Evolutionary conservation across 2,113 vertebrate species (phyloP).

Genomic region (Esox niger): DNA sequence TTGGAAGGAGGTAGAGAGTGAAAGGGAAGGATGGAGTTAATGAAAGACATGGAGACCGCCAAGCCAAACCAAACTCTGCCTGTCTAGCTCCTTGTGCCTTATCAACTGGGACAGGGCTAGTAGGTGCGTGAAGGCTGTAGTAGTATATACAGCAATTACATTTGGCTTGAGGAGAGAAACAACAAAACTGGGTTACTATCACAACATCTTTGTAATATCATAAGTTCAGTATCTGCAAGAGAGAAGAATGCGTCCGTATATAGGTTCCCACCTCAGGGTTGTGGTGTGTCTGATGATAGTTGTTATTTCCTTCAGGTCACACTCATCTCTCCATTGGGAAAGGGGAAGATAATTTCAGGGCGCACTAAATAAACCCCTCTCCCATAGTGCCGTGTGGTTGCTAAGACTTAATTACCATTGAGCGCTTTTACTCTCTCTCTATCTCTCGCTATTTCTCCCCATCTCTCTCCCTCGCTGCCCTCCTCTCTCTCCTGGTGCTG

Average conservation of each 20-base stretch:
- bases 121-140: too few relatives aligned
- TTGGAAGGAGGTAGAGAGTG: too few relatives aligned
- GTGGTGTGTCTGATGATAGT: conserved; percentile 47
- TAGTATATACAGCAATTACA: too few relatives aligned
- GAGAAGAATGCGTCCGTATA: background rate
- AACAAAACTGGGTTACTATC: conserved; percentile 37
- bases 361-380: background rate
- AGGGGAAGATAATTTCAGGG: conserved; percentile 37
- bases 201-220: conserved; percentile 24
- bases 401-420: conserved; percentile 67
- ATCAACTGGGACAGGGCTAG: too few relatives aligned
- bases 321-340: conserved; percentile 12
- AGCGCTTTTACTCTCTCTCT: background rate
- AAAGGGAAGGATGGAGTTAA: too few relatives aligned
- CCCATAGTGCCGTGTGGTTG: conserved; percentile 36
- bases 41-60: too few relatives aligned
- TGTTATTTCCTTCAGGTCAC: conserved; percentile 55
- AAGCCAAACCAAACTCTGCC: background rate
- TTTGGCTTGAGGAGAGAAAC: too few relatives aligned
- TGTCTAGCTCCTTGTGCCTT: too few relatives aligned
- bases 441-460: background rate
- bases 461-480: background rate
- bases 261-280: background rate
- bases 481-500: conserved; percentile 53
- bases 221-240: background rate